Evolutionary conservation across 2,113 vertebrate genomes (phyloP), one percentile per base, ranked within the genome.

Genomic region (Pontoporia blainvillei): DNA sequence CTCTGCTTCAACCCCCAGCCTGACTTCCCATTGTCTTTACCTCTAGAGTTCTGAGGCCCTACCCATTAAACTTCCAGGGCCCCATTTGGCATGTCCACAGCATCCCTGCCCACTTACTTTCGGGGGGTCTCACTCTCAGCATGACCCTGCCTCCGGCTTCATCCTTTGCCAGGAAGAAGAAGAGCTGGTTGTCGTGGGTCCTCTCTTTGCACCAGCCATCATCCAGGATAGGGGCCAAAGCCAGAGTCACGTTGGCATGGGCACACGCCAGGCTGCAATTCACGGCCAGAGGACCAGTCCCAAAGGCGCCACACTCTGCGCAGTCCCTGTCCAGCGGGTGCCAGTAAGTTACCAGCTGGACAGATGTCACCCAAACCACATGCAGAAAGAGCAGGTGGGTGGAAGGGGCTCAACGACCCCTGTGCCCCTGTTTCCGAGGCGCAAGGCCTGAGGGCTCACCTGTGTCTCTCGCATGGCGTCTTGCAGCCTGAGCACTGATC

Each of bases 291-390:
- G 83, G 90, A 8, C 98, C 98, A 0, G 96, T 98, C 31, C 95
- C 62, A 64, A 98, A 98, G 59, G 97, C 98, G 15, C 92, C 88
- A 57, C 98, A 98, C 44, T 98, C 98, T 0, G 98, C 98, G 31
- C 98, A 98, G 62, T 97, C 95, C 97, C 98, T 98, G 97, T 94
- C 66, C 90, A 57, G 41, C 29, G 11, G 54, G 66, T 27, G 10
- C 64, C 88, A 92, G 0, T 34, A 92, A 69, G 69, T 95, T 62
- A 85, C 10, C 69, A 59, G 31, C n/a, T 71, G 46, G 71, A 11
- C 64, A 46, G 12, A 20, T 75, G 57, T 81, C 49, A 66, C 91
- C 52, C 23, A 64, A 7, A 14, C 61, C 73, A 79, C 9, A 9
- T 6, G 21, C 62, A 81, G 62, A 75, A 69, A 21, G 41, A 67